Percentiles rank a stretch among this genome's conserved stretches.
These are phyloP conservation scores for Bombylius discolor DNA, from an alignment of 2,888 invertebrate species.

Conservation along the genomic window DNA sequence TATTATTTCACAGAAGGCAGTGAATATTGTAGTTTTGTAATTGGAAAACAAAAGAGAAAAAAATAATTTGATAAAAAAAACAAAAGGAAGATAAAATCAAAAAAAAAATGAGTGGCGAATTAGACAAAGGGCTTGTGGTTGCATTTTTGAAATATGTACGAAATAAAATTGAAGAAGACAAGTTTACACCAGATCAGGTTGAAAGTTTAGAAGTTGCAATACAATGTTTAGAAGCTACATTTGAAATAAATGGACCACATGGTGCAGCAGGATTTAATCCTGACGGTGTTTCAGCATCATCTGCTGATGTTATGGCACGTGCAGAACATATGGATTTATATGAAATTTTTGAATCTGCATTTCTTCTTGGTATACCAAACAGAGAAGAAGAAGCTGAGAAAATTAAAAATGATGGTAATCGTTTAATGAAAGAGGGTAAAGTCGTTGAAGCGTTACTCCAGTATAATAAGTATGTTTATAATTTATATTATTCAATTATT, in stretches of 20 bases:
- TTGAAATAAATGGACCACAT: slow-evolving; percentile 44
- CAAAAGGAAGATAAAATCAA: too few relatives aligned
- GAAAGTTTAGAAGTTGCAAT: slow-evolving; percentile 72
- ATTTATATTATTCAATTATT: not conserved
- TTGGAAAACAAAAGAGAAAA: too few relatives aligned
- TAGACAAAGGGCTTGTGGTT: slow-evolving; percentile 32
- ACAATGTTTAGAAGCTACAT: slow-evolving; percentile 88
- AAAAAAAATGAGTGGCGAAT: slow-evolving; percentile 26
- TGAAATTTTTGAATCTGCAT: slow-evolving; percentile 36
- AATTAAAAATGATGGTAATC: slow-evolving; percentile 77
- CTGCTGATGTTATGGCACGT: slow-evolving; percentile 1
- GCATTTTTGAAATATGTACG: slow-evolving; percentile 31
- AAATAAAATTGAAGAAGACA: slow-evolving; percentile 25
- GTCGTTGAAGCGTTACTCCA: slow-evolving; percentile 67
- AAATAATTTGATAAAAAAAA: too few relatives aligned
- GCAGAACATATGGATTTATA: slow-evolving; percentile 33
- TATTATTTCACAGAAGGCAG: too few relatives aligned
- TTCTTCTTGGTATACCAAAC: slow-evolving; percentile 38
- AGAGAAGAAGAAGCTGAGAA: slow-evolving; percentile 61
- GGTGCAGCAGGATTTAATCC: not conserved
- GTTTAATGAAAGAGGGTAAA: slow-evolving; percentile 74
- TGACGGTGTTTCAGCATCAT: not conserved
- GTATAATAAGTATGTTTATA: slow-evolving; percentile 44
- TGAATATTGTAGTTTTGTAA: too few relatives aligned
- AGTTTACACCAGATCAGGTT: slow-evolving; percentile 28